Base-by-base conservation (phyloP, 2,888 invertebrate genomes). In the Heliconius sara region DNA sequence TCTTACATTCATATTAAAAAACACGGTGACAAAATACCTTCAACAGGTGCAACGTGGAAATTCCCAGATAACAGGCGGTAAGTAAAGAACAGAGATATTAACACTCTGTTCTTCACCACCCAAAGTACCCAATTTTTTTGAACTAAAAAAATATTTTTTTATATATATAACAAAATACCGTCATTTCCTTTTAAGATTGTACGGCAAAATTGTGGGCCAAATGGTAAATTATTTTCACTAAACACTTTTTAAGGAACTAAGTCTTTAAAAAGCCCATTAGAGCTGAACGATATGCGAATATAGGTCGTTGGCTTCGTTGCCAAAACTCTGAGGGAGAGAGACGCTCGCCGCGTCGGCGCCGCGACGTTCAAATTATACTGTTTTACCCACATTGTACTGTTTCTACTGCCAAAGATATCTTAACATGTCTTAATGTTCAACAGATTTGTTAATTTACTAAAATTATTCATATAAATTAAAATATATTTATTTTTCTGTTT, bases 301-400 rank as follows among this genome's bases (percentile, higher is more conserved):
- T 78, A 78, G 72, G 67, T 79, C 71, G 75, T 81, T 77, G 71
- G 79, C 16, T 39, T 68, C 66, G 77, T 57, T 80, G 82, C 82
- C 82, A 82, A 82, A 78, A 81, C 74, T 80, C 52, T 52, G n/a
- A 76, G 39, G 57, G 52, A 76, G 70, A 70, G 66, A 78, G 74
- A 70, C 68, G 65, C 52, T 71, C 88, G 89, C 88, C 88, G 79
- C 81, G 76, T 82, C 76, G 84, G 83, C 83, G 82, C 84, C 82
- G 72, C 83, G 81, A 83, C 81, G 72, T 73, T 70, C 77, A 80
- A 78, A 70, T 83, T 84, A 81, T 84, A 85, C 84, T 84, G 88
- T 89, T 89, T 89, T 85, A 81, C 85, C 85, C 86, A 84, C 86
- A 83, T 84, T 86, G 89, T 87, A 87, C 88, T 86, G 88, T 85